Percentiles rank a stretch among this genome's conserved stretches.
phyloP scores from a whole-genome alignment of 2,888 invertebrate species.

The Galerucella pusilla region DNA sequence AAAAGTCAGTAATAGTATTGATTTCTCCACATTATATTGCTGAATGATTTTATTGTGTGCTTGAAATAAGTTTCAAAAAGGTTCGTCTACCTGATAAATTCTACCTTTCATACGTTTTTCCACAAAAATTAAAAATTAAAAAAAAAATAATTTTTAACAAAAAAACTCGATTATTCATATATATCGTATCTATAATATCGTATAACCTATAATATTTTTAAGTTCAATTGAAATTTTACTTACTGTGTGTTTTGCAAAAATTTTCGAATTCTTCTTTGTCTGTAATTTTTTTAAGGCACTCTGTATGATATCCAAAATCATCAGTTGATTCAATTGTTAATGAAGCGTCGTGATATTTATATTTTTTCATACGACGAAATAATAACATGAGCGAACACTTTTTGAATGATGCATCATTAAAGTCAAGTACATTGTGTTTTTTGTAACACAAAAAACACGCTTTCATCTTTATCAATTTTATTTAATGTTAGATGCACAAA shows the following conservation, averaged over 20 bases:
- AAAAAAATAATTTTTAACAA: no score
- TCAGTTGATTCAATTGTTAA: conserved; percentile 15
- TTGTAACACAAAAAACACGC: conserved; percentile 29
- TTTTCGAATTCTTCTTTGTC: conserved; percentile 13
- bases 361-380: conserved; percentile 9
- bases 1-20: not conserved
- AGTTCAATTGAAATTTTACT: conserved; percentile 26
- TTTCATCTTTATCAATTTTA: conserved; percentile 29
- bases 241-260: conserved; percentile 18
- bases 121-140: no score
- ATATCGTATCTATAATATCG: no score
- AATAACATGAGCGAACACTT: conserved; percentile 25
- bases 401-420: conserved; percentile 31
- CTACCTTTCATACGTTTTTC: not conserved
- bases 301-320: conserved; percentile 27
- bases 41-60: not conserved
- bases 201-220: no score
- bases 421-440: conserved; percentile 32
- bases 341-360: conserved; percentile 1
- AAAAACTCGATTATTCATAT: not conserved
- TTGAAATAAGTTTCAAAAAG: not conserved
- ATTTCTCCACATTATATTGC: conserved; percentile 4
- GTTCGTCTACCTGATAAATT: not conserved
- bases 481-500: conserved; percentile 9
- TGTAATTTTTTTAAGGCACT: conserved; percentile 21